Conservation (phyloP, 1,140 invertebrate species). For the Bactericera cockerelli region DNA sequence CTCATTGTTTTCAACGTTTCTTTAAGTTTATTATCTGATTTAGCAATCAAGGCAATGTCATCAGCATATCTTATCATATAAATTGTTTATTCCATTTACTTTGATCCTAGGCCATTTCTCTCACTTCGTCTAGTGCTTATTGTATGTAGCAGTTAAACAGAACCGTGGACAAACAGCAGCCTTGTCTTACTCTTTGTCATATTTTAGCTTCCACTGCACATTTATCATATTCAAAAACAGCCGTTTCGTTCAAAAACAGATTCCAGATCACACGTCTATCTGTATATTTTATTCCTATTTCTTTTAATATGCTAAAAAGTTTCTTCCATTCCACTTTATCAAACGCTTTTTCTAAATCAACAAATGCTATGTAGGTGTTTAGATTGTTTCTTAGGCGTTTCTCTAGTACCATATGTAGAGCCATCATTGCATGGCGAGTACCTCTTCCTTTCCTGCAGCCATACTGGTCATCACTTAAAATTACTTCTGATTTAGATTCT, state of each 20-base stretch:
- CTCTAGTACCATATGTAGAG: background rate
- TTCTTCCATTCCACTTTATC: background rate
- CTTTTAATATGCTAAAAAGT: background rate
- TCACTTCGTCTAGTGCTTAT: too few relatives aligned
- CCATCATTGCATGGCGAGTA: slow-evolving; percentile 8
- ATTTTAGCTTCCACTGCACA: slow-evolving; percentile 1
- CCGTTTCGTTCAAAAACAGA: background rate
- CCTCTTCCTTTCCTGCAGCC: slow-evolving; percentile 11
- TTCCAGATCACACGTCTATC: background rate
- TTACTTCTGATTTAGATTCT: slow-evolving; percentile 5
- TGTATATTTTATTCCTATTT: slow-evolving; percentile 6
- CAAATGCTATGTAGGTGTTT: background rate
- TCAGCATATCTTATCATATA: too few relatives aligned
- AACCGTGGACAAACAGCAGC: too few relatives aligned
- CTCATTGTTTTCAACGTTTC: too few relatives aligned
- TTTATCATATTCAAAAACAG: background rate
- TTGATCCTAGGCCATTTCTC: too few relatives aligned
- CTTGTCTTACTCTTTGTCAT: background rate
- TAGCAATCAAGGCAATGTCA: too few relatives aligned
- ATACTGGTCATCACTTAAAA: slow-evolving; percentile 1
- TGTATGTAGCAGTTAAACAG: too few relatives aligned
- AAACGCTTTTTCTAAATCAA: too few relatives aligned
- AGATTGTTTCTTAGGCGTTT: background rate
- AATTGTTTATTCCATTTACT: too few relatives aligned
- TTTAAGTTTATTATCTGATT: too few relatives aligned